Conservation (phyloP, 1,140 invertebrate genomes). For the Ctenoplectra terminalis region DNA sequence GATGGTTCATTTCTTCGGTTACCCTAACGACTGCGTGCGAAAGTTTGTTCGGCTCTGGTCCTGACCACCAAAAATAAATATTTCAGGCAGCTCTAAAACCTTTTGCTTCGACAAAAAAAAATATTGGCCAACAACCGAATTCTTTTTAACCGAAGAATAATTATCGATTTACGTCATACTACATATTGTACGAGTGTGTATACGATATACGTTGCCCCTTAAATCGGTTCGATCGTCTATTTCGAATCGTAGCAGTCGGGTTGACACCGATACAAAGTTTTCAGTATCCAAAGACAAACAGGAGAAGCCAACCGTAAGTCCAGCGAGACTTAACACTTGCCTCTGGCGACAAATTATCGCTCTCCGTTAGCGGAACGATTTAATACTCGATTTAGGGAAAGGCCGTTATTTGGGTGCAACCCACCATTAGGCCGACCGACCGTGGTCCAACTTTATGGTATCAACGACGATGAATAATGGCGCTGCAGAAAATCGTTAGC, state of each 20-base stretch:
- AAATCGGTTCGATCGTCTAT: background rate
- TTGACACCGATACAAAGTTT: conserved; percentile 27
- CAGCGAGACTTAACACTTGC: conserved; percentile 42
- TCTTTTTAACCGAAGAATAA: too few species aligned
- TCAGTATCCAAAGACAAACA: conserved; percentile 42
- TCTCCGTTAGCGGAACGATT: conserved; percentile 55
- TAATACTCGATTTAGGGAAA: conserved; percentile 67
- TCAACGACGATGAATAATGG: conserved; percentile 65
- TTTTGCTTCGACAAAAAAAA: too few species aligned
- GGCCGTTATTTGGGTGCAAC: conserved; percentile 53
- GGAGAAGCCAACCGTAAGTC: conserved; percentile 24
- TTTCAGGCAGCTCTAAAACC: too few species aligned
- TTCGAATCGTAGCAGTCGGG: too few species aligned
- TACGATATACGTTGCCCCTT: too few species aligned
- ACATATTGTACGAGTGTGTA: too few species aligned
- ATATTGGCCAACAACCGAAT: too few species aligned
- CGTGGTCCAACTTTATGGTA: conserved; percentile 66
- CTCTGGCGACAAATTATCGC: conserved; percentile 63
- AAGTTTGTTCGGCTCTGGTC: background rate
- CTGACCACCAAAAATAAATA: background rate
- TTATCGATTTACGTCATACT: too few species aligned
- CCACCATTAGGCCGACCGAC: conserved; percentile 61
- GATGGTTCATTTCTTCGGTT: background rate
- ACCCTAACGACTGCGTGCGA: background rate
- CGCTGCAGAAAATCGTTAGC: conserved; percentile 62